Conservation (phyloP, 2,888 invertebrate species). For the Gastracanthus pulcherrimus region DNA sequence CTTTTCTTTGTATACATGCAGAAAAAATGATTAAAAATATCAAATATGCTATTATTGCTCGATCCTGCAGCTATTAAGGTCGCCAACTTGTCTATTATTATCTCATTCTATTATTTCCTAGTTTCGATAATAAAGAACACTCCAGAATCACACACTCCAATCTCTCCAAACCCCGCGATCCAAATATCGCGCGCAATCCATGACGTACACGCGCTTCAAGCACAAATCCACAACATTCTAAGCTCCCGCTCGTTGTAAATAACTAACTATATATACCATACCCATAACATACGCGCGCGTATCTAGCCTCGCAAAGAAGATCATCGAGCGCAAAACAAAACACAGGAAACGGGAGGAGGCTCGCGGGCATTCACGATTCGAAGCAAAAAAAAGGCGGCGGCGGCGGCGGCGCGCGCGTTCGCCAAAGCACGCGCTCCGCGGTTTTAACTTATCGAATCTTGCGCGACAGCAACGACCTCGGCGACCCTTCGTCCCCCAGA, state of each 20-base stretch:
- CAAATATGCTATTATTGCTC: too few relatives aligned
- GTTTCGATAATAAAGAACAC: too few relatives aligned
- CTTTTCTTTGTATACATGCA: too few relatives aligned
- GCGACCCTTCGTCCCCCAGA: slow-evolving; percentile 63
- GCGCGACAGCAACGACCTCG: slow-evolving; percentile 62
- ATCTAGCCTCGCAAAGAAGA: neutral
- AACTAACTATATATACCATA: neutral
- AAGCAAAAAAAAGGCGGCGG: neutral
- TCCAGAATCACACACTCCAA: too few relatives aligned
- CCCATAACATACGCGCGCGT: neutral
- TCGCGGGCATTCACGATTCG: neutral
- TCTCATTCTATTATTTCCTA: too few relatives aligned
- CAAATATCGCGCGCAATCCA: too few relatives aligned
- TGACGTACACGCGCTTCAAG: too few relatives aligned
- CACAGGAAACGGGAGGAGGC: slow-evolving; percentile 5
- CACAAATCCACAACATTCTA: neutral
- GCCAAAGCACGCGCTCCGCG: slow-evolving; percentile 4
- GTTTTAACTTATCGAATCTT: slow-evolving; percentile 57
- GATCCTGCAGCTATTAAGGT: too few relatives aligned
- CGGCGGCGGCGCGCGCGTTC: neutral
- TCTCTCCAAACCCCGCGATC: too few relatives aligned
- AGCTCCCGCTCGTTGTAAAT: neutral
- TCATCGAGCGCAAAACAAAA: slow-evolving; percentile 21
- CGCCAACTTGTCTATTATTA: too few relatives aligned
- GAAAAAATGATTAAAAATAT: too few relatives aligned